Evolutionary conservation across 2,113 vertebrate genomes (phyloP).

Genomic region (Genyomyrus donnyi): DNA sequence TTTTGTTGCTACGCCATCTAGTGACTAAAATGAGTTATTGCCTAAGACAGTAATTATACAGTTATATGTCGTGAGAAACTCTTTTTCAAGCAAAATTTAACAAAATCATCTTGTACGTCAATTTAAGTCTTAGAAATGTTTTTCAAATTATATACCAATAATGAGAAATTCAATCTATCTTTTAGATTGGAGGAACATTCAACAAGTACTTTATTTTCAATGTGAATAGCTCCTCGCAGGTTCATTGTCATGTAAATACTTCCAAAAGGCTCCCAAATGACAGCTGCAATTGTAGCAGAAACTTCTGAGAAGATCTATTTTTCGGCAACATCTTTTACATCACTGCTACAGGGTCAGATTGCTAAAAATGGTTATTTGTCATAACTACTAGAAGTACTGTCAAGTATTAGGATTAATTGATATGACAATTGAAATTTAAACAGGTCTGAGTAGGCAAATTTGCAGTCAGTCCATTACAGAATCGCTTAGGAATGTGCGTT

Average conservation of each 20-base stretch:
- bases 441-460: background rate
- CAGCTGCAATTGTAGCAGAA: background rate
- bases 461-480: background rate
- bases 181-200: background rate
- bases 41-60: background rate
- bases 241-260: background rate
- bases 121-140: background rate
- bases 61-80: background rate
- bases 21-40: slow-evolving; percentile 9
- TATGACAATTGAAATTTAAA: background rate
- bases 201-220: background rate
- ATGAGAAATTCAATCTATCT: background rate
- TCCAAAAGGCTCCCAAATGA: background rate
- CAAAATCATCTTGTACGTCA: background rate
- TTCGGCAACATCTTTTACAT: background rate
- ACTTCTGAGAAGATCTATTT: background rate
- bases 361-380: background rate
- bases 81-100: background rate
- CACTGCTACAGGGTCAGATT: background rate
- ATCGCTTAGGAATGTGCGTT: background rate
- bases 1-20: slow-evolving; percentile 11
- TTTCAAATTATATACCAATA: background rate
- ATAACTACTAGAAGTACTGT: background rate
- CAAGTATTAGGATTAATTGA: background rate
- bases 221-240: background rate